Evolutionary conservation across 2,888 invertebrate genomes (phyloP).

Genomic region (Clitarchus hookeri): DNA sequence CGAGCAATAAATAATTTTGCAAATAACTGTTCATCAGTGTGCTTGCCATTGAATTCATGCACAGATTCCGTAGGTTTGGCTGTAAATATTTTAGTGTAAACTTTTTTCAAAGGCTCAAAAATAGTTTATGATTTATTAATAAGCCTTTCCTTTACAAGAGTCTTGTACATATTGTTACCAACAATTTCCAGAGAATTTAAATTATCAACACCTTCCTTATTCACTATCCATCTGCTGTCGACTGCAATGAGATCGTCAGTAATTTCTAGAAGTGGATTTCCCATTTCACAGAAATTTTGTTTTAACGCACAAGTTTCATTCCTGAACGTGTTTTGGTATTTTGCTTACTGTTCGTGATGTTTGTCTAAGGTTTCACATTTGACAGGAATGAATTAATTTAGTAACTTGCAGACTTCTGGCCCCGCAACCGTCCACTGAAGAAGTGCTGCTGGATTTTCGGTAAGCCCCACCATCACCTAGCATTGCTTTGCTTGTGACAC

Average conservation of each 20-base stretch:
- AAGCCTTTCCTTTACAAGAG: no score
- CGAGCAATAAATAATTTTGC: not conserved
- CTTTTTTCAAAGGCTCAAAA: no score
- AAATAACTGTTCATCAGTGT: not conserved
- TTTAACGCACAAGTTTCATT: not conserved
- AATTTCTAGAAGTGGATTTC: not conserved
- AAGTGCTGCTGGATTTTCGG: slow-evolving; percentile 42
- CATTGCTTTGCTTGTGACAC: slow-evolving; percentile 46
- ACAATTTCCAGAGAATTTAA: no score
- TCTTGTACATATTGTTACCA: no score
- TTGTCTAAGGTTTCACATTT: not conserved
- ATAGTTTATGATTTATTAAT: no score
- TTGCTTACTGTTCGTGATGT: not conserved
- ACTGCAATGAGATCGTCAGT: no score
- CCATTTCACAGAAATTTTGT: not conserved
- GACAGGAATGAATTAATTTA: not conserved
- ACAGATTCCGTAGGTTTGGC: no score
- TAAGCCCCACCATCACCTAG: slow-evolving; percentile 43
- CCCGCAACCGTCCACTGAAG: slow-evolving; percentile 41
- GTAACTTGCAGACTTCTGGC: slow-evolving; percentile 26
- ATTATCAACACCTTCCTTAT: no score
- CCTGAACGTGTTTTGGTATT: not conserved
- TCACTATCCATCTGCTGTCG: no score
- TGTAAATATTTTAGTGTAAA: no score
- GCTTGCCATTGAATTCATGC: not conserved